Conservation (phyloP, 2,888 invertebrate genomes). For the Ceriagrion tenellum region DNA sequence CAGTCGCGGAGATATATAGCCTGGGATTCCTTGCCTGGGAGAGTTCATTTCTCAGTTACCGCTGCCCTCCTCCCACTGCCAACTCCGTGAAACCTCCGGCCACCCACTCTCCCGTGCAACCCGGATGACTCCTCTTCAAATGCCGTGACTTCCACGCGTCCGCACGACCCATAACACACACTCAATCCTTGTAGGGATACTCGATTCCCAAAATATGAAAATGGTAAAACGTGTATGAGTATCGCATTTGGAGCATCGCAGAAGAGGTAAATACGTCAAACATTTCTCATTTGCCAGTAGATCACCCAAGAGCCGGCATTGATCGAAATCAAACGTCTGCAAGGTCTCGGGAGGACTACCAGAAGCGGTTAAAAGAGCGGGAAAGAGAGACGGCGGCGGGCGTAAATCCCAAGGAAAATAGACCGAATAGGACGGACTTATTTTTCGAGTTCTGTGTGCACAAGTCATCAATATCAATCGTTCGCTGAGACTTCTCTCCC, state of each 20-base stretch:
- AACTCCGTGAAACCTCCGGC: background rate
- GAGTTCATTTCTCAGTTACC: constrained; percentile 64
- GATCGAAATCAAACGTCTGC: background rate
- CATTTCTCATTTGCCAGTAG: background rate
- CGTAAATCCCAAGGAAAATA: background rate
- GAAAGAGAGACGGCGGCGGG: background rate
- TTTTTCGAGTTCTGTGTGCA: background rate
- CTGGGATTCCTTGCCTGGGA: constrained; percentile 52
- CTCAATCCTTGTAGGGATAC: background rate
- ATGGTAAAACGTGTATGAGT: background rate
- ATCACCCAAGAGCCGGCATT: background rate
- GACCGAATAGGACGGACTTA: background rate
- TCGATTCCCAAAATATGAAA: background rate
- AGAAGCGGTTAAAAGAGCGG: background rate
- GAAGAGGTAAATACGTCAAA: background rate
- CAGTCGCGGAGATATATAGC: constrained; percentile 44
- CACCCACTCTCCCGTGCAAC: background rate
- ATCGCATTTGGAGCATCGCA: background rate
- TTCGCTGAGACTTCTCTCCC: background rate
- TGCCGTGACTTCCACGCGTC: background rate
- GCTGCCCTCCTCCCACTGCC: background rate
- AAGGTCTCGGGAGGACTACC: background rate
- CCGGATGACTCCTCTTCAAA: background rate
- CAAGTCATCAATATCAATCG: constrained; percentile 1
- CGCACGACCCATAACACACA: background rate